phyloP scores from a whole-genome alignment of 2,113 vertebrate genomes.

The Trogon melanurus region DNA sequence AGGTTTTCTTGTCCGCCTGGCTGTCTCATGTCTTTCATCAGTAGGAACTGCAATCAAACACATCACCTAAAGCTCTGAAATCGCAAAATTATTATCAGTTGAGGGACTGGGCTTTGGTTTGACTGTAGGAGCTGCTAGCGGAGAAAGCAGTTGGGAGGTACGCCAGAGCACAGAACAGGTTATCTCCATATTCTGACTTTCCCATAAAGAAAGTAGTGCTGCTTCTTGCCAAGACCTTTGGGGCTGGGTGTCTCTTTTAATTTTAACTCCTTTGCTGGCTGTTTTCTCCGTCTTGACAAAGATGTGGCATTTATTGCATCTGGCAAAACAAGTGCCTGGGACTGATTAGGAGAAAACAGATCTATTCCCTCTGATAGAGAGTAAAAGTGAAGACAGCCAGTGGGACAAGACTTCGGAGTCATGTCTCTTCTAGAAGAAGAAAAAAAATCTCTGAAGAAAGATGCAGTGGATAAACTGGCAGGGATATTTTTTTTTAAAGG shows the following conservation, averaged over 20 bases:
- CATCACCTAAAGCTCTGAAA: not conserved
- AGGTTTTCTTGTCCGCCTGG: not conserved
- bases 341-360: conserved; percentile 19
- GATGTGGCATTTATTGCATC: not conserved
- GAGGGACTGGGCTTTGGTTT: not conserved
- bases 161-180: not conserved
- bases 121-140: not conserved
- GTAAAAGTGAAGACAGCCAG: not conserved
- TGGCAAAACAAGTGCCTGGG: conserved; percentile 41
- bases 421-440: not conserved
- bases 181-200: not conserved
- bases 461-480: conserved; percentile 27
- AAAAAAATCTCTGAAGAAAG: not conserved
- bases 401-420: not conserved
- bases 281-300: not conserved
- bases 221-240: not conserved
- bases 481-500: conserved; percentile 8
- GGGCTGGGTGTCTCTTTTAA: not conserved
- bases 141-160: not conserved
- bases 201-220: not conserved
- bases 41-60: not conserved
- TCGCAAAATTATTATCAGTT: not conserved
- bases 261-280: conserved; percentile 25
- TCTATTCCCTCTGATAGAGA: not conserved
- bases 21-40: not conserved